A percentile compares a stretch with the other conserved stretches of the same genome.
Evolutionary conservation across 2,888 invertebrate species (phyloP).

Genomic region (Thymelicus acteon): DNA sequence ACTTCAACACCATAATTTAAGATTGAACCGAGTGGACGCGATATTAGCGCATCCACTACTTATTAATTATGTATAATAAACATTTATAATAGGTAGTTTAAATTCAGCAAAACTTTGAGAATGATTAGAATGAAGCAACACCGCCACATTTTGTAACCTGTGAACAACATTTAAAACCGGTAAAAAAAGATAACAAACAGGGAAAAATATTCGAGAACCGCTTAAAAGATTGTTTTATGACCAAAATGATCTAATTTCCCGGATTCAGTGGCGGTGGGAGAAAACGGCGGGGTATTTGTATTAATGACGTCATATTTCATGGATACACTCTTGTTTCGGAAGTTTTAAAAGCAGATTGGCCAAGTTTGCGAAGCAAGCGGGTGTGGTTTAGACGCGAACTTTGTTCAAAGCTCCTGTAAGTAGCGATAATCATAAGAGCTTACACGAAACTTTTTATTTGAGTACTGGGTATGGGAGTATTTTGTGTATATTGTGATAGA

Average conservation of each 20-base stretch:
- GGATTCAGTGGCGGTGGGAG: conserved; percentile 23
- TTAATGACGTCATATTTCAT: conserved; percentile 69
- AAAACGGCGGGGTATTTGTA: conserved; percentile 59
- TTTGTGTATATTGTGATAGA: no score
- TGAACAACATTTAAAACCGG: not conserved
- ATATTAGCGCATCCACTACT: no score
- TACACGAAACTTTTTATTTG: conserved; percentile 5
- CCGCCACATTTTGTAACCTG: no score
- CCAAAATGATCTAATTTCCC: conserved; percentile 28
- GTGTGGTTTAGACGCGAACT: conserved; percentile 25
- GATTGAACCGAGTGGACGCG: no score
- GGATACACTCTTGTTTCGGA: conserved; percentile 59
- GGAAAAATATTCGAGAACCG: conserved; percentile 18
- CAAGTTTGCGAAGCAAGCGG: conserved; percentile 37
- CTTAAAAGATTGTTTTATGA: conserved; percentile 31
- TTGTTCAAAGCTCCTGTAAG: not conserved
- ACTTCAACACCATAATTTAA: no score
- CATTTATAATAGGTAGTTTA: no score
- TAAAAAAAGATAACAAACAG: not conserved
- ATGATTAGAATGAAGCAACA: no score
- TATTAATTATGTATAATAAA: no score
- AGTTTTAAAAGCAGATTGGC: conserved; percentile 39
- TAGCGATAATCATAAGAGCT: conserved; percentile 2
- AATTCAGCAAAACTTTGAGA: no score
- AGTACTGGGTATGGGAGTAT: not conserved